These are phyloP conservation scores for Xiphophorus couchianus DNA, from an alignment of 2,113 vertebrate genomes.

Conservation along the genomic window DNA sequence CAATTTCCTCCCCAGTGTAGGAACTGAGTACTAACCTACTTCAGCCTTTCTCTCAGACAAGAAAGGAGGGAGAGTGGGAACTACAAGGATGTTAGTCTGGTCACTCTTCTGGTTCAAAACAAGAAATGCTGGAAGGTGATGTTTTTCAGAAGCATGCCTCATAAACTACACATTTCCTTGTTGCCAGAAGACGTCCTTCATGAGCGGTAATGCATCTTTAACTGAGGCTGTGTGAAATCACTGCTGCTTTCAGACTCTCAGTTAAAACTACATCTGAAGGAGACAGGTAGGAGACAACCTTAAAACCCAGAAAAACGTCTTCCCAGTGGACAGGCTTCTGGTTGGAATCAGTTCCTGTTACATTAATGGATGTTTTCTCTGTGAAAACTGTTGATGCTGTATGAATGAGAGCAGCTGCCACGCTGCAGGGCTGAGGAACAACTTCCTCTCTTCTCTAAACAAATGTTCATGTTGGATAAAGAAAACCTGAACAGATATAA, in stretches of 20 bases:
- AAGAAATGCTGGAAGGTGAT: conserved; percentile 28
- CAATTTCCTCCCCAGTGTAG: conserved; percentile 75
- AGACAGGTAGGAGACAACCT: neutral
- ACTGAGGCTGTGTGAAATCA: neutral
- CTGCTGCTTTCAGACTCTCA: conserved; percentile 14
- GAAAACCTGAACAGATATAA: no score
- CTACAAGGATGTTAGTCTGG: conserved; percentile 15
- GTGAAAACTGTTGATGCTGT: neutral
- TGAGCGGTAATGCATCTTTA: neutral
- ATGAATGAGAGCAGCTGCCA: neutral
- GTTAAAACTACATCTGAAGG: conserved; percentile 1
- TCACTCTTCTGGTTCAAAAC: conserved; percentile 35
- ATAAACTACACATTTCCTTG: conserved; percentile 18
- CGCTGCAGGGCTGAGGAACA: no score
- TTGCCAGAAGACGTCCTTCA: neutral
- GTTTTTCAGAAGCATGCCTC: conserved; percentile 35
- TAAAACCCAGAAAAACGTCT: neutral
- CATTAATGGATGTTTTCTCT: neutral
- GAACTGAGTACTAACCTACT: conserved; percentile 66
- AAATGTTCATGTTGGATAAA: no score
- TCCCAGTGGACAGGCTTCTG: neutral
- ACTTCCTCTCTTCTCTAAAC: neutral
- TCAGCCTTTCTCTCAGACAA: conserved; percentile 56
- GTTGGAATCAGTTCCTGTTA: neutral
- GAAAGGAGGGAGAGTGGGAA: conserved; percentile 21